Base-by-base conservation (phyloP, 2,113 vertebrate genomes). In the Dendropsophus ebraccatus region DNA sequence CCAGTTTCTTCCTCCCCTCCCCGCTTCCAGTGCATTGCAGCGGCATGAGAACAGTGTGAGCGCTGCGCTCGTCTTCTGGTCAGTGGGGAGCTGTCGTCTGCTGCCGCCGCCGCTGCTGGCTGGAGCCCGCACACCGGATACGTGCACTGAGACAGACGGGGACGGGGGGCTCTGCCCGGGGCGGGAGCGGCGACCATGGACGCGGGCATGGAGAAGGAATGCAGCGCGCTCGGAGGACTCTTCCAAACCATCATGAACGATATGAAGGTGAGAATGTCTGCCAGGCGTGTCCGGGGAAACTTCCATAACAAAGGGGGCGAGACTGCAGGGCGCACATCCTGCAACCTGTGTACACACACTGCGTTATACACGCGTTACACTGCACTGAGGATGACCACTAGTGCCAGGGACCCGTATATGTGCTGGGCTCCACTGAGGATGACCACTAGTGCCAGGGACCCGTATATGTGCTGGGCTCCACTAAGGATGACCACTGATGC, bases 241-340 rank as follows among this genome's bases (percentile, higher is more conserved):
- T 96, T 96, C 92, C 95, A 96, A 89, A 92, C 93, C 92, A 93
- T 95, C 91, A 95, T 96, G 94, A 95, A 89, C 92, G 95, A 96
- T 90, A 96, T 96, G 95, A 96, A 96, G 94, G 95, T 95, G 91
- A 92, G 83, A 45, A 35, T 28, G 69, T 45, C 50, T 74, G 82
- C 82, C 70, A 84, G 82, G 82, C 82, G 82, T 75, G 82, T 75
- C 82, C 52, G 70, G 52, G 81, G 70, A 84, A 84, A 83, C 50
- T 75, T 84, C 70, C 32, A 84, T 60, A 70, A 80, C 47, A 79
- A 79, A 45, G 75, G 56, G 28, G 45, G 54, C 45, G 19, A 25
- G 21, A 1, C 6, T 37, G 74, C 49, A 11, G 74, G 49, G 74
- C 17, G 74, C 47, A 21, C 47, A 30, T 0, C 25, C 4, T 49